These are phyloP conservation scores for Sander lucioperca DNA, from an alignment of 2,113 vertebrate species.

Conservation along the genomic window DNA sequence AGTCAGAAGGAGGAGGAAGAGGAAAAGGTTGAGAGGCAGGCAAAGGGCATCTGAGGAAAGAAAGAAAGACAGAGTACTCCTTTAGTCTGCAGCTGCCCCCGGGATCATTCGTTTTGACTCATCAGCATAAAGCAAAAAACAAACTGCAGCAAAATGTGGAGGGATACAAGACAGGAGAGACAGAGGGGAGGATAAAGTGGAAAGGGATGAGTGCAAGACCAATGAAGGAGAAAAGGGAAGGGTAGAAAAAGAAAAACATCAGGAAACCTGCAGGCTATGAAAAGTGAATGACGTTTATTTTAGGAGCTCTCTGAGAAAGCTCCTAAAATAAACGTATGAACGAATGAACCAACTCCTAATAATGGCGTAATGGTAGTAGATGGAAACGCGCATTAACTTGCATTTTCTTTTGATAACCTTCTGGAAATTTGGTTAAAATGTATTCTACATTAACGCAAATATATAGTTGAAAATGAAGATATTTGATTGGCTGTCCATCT, in stretches of 20 bases:
- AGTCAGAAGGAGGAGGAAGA: not conserved
- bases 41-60: slow-evolving; percentile 47
- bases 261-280: slow-evolving; percentile 9
- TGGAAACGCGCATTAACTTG: not conserved
- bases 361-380: not conserved
- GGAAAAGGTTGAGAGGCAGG: slow-evolving; percentile 18
- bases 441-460: not conserved
- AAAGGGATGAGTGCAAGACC: slow-evolving; percentile 23
- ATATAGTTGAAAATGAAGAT: not conserved
- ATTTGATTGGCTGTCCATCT: not conserved
- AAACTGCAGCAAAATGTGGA: slow-evolving; percentile 57
- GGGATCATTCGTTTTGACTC: slow-evolving; percentile 49
- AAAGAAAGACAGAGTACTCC: slow-evolving; percentile 27
- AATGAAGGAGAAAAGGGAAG: slow-evolving; percentile 12
- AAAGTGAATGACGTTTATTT: not conserved
- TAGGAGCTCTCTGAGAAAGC: too few relatives aligned
- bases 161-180: slow-evolving; percentile 47
- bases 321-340: too few relatives aligned
- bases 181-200: slow-evolving; percentile 10
- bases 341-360: not conserved
- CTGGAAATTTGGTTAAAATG: not conserved
- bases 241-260: not conserved
- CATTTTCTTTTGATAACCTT: not conserved
- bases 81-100: slow-evolving; percentile 38
- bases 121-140: slow-evolving; percentile 64